Percentiles rank a stretch among this genome's conserved stretches.
These are phyloP conservation scores for Muscicapa striata DNA, from an alignment of 2,797 vertebrate genomes.

Conservation along the genomic window DNA sequence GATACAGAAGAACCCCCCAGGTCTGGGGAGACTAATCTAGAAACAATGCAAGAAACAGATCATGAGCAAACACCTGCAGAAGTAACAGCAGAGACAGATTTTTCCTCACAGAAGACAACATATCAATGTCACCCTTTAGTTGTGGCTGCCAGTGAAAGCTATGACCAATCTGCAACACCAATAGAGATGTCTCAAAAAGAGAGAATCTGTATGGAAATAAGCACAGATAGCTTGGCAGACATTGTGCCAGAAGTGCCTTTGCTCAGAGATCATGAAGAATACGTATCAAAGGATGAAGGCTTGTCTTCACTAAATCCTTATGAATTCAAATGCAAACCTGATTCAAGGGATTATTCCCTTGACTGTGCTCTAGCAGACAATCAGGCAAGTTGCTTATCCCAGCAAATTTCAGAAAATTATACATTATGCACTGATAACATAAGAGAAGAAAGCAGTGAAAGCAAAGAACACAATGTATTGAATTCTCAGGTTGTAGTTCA, in stretches of 20 bases:
- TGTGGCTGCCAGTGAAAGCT: background rate
- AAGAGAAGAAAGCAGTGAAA: constrained; percentile 10
- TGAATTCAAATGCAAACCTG: constrained; percentile 29
- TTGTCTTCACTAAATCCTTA: background rate
- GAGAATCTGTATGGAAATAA: constrained; percentile 65
- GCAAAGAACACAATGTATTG: background rate
- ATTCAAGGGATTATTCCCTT: constrained; percentile 3
- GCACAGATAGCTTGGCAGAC: constrained; percentile 73
- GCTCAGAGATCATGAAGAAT: constrained; percentile 26
- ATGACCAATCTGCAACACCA: constrained; percentile 30
- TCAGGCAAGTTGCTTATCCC: background rate
- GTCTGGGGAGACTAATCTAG: background rate
- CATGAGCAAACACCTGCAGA: background rate
- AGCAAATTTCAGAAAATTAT: constrained; percentile 18
- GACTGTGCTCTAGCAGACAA: background rate
- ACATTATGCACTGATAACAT: background rate
- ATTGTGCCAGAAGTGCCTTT: constrained; percentile 61
- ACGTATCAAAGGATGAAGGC: background rate
- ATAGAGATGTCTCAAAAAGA: constrained; percentile 46
- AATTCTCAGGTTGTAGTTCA: constrained; percentile 42
- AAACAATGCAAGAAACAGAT: constrained; percentile 21
- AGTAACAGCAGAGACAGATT: background rate
- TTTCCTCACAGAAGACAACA: constrained; percentile 10
- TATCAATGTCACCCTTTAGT: background rate
- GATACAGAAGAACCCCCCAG: background rate